Evolutionary conservation across 2,113 vertebrate genomes (phyloP).

Genomic region (Stigmatopora nigra): DNA sequence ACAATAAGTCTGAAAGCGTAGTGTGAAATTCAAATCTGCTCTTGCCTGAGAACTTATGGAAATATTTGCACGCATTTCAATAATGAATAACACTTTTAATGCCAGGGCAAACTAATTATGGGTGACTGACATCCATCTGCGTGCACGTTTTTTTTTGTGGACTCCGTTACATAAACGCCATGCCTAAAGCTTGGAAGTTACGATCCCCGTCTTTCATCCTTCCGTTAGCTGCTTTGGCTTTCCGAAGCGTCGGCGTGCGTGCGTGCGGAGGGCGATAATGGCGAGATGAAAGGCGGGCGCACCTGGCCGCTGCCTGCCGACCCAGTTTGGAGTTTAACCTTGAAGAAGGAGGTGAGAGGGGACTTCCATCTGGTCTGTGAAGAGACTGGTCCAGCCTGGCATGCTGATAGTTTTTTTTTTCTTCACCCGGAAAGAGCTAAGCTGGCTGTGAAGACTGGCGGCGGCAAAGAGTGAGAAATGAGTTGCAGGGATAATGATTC

Average conservation of each 20-base stretch:
- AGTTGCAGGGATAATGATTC: conserved; percentile 38
- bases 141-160: not conserved
- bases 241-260: conserved; percentile 26
- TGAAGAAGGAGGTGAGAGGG: conserved; percentile 42
- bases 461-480: conserved; percentile 33
- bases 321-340: conserved; percentile 44
- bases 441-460: conserved; percentile 43
- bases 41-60: not conserved
- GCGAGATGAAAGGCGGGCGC: conserved; percentile 26
- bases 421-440: conserved; percentile 28
- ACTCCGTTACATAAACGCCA: conserved; percentile 21
- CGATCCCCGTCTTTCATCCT: conserved; percentile 5
- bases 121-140: not conserved
- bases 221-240: conserved; percentile 8
- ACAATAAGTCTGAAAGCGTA: not conserved
- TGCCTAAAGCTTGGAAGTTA: conserved; percentile 33
- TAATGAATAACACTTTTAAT: not conserved
- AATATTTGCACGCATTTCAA: not conserved
- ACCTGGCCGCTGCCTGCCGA: conserved; percentile 13
- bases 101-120: not conserved
- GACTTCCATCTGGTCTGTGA: conserved; percentile 51
- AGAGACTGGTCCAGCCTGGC: conserved; percentile 46
- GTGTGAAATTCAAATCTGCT: not conserved
- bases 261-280: conserved; percentile 25
- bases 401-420: conserved; percentile 38